Conservation (phyloP, 2,888 invertebrate species). For the Drosophila mimetica region DNA sequence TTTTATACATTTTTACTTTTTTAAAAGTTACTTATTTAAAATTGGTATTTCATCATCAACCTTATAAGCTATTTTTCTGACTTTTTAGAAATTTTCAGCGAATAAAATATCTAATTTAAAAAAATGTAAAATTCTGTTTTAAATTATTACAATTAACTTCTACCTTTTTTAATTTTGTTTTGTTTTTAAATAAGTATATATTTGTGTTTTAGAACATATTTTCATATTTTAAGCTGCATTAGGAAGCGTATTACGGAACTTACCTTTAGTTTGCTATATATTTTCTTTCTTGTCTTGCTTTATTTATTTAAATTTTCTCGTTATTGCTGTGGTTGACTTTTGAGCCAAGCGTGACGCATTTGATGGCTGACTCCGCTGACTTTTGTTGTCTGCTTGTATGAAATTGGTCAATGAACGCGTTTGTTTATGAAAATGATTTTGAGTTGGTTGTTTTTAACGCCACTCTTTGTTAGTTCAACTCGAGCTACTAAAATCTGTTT, state of each 20-base stretch:
- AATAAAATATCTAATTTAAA: too few relatives aligned
- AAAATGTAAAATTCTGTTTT: too few relatives aligned
- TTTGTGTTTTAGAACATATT: too few relatives aligned
- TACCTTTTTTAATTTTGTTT: too few relatives aligned
- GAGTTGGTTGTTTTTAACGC: conserved; percentile 27
- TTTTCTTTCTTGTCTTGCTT: conserved; percentile 27
- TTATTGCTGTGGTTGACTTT: conserved; percentile 37
- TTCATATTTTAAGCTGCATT: not conserved
- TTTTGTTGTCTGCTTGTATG: conserved; percentile 43
- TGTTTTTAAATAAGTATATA: too few relatives aligned
- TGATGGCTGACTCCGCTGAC: conserved; percentile 37
- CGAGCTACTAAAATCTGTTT: not conserved
- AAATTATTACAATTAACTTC: too few relatives aligned
- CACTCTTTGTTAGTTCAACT: conserved; percentile 23
- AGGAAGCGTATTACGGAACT: conserved; percentile 11
- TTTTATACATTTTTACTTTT: too few relatives aligned
- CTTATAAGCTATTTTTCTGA: too few relatives aligned
- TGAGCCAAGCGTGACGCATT: conserved; percentile 60
- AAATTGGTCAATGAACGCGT: conserved; percentile 74
- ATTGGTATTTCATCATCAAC: too few relatives aligned
- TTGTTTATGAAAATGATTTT: conserved; percentile 51
- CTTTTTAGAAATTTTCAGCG: too few relatives aligned
- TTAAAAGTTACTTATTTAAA: too few relatives aligned
- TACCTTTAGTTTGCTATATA: conserved; percentile 1
- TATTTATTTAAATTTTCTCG: conserved; percentile 49